phyloP scores from a whole-genome alignment of 2,888 invertebrate species.

The Macrosoma leucophasiata region DNA sequence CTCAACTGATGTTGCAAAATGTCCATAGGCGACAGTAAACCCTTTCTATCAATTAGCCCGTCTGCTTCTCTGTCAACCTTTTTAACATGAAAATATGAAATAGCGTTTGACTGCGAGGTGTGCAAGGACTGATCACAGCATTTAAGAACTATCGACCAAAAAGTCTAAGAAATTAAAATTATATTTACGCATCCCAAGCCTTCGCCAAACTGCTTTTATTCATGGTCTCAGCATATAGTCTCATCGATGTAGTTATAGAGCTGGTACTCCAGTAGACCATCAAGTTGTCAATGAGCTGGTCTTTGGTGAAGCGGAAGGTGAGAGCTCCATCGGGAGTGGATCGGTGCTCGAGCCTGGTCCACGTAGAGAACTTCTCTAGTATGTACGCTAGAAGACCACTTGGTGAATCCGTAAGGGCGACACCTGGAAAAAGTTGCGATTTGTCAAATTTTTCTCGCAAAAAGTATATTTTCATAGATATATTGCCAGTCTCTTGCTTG shows the following conservation, averaged over 20 bases:
- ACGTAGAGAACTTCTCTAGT: conserved; percentile 88
- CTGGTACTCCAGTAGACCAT: conserved; percentile 85
- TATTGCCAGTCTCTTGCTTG: too few species aligned
- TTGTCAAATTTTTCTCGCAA: too few species aligned
- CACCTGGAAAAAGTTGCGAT: conserved; percentile 39
- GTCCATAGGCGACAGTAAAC: too few species aligned
- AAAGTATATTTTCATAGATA: too few species aligned
- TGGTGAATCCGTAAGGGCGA: conserved; percentile 81
- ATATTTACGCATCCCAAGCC: conserved; percentile 54
- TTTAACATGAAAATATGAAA: too few species aligned
- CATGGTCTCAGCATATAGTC: conserved; percentile 82
- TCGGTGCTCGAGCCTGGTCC: conserved; percentile 75
- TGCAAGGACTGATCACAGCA: too few species aligned
- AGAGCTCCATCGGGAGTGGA: conserved; percentile 81
- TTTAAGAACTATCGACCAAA: too few species aligned
- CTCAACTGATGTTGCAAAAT: too few species aligned
- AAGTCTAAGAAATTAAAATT: too few species aligned
- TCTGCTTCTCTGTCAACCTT: too few species aligned
- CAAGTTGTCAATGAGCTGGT: conserved; percentile 86
- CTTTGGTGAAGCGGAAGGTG: conserved; percentile 76
- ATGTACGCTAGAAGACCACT: conserved; percentile 88
- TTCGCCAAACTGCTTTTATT: conserved; percentile 31
- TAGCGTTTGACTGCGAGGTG: too few species aligned
- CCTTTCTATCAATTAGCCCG: too few species aligned
- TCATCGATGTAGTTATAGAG: conserved; percentile 83